A percentile compares a stretch with the other conserved stretches of the same genome.
Conservation (phyloP, 2,113 vertebrate species). For the Paraplagusia blochii region DNA sequence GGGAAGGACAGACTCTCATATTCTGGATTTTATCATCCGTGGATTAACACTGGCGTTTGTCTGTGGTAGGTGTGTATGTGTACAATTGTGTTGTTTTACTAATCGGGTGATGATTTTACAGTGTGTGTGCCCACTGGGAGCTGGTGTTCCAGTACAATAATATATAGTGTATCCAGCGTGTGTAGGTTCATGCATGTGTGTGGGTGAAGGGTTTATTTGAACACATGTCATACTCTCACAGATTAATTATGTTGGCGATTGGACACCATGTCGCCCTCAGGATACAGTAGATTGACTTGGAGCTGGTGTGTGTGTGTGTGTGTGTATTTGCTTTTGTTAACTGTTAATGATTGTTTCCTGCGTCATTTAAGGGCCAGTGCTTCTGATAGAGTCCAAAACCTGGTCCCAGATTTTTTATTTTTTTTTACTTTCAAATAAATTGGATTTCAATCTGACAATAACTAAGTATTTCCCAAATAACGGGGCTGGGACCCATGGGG, state of each 20-base stretch:
- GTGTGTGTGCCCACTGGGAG: background rate
- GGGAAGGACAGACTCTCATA: background rate
- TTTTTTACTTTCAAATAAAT: too few relatives aligned
- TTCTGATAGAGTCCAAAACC: too few relatives aligned
- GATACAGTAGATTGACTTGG: constrained; percentile 36
- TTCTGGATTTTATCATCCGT: background rate
- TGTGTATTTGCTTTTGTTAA: background rate
- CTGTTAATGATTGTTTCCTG: too few relatives aligned
- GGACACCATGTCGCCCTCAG: constrained; percentile 38
- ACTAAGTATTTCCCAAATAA: too few relatives aligned
- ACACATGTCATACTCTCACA: constrained; percentile 74
- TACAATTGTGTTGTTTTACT: background rate
- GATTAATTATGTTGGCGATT: constrained; percentile 61
- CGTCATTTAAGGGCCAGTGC: too few relatives aligned
- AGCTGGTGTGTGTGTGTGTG: background rate
- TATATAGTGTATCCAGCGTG: too few relatives aligned
- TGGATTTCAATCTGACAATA: too few relatives aligned
- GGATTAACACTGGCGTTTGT: background rate
- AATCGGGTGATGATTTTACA: constrained; percentile 15
- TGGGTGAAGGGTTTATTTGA: background rate
- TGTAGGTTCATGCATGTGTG: background rate
- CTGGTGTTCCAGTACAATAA: constrained; percentile 18
- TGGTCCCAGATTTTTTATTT: too few relatives aligned
- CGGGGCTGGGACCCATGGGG: too few relatives aligned
- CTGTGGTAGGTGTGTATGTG: background rate